A percentile compares a stretch with the other conserved stretches of the same genome.
Conservation (phyloP, 2,113 vertebrate species). For the Oreochromis niloticus region DNA sequence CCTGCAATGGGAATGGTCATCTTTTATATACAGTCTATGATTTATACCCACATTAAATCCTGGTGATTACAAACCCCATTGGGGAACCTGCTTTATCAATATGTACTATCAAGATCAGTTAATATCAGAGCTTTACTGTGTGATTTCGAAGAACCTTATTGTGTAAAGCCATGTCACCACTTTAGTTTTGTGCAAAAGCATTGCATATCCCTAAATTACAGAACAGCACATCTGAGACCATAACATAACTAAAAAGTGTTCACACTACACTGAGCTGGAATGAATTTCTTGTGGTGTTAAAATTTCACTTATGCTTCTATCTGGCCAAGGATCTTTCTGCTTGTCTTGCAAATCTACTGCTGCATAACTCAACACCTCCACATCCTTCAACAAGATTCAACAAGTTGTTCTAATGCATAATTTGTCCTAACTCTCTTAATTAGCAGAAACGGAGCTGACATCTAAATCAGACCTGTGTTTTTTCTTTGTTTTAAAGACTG, state of each 20-base stretch:
- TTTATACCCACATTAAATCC: not conserved
- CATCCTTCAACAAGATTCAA: not conserved
- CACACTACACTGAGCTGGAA: not conserved
- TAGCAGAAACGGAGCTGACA: not conserved
- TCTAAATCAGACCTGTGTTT: not conserved
- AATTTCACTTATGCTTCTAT: not conserved
- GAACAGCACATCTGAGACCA: not conserved
- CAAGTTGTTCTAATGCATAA: not conserved
- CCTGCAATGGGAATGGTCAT: not conserved
- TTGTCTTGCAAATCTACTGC: not conserved
- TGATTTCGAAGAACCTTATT: not conserved
- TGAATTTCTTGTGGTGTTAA: not conserved
- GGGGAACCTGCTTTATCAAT: not conserved
- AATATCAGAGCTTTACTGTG: not conserved
- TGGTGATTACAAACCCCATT: not conserved
- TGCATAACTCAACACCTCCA: not conserved
- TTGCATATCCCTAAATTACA: not conserved
- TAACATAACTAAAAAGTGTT: not conserved
- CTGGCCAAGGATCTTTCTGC: not conserved
- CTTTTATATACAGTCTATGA: not conserved
- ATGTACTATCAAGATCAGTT: not conserved
- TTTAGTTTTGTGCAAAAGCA: accelerated
- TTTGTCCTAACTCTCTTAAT: not conserved
- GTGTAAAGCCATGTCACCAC: not conserved
- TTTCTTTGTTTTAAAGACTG: not conserved